Percentiles rank a stretch among this genome's conserved stretches.
Conservation (phyloP, 2,113 vertebrate species). For the Pachyramphus minor region DNA sequence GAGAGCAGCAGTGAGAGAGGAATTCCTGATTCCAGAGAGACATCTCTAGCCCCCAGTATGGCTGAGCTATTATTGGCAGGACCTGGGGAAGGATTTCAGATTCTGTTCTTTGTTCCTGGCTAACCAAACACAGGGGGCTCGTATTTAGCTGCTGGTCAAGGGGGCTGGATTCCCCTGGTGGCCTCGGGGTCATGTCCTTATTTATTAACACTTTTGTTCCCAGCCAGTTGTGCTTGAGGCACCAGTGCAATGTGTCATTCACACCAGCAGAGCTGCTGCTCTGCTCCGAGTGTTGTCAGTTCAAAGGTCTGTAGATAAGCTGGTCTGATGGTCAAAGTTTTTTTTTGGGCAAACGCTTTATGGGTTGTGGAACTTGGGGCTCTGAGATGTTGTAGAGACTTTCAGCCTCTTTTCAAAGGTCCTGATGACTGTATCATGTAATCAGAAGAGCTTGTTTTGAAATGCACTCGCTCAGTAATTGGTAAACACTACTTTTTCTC, state of each 20-base stretch:
- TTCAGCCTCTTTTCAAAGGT: slow-evolving; percentile 30
- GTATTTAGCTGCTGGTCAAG: background rate
- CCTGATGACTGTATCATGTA: background rate
- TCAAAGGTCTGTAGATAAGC: slow-evolving; percentile 7
- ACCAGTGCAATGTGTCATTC: background rate
- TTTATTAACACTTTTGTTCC: slow-evolving; percentile 15
- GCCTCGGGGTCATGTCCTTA: background rate
- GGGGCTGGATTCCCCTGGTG: background rate
- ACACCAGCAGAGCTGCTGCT: background rate
- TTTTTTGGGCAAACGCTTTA: background rate
- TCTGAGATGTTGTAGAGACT: background rate
- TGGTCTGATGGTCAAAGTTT: slow-evolving; percentile 14
- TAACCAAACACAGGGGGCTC: background rate
- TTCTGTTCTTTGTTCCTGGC: slow-evolving; percentile 7
- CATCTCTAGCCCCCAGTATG: background rate
- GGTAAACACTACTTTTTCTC: background rate
- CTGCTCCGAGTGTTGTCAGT: background rate
- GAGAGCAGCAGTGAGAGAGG: background rate
- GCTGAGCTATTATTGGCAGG: background rate
- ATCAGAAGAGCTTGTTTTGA: background rate
- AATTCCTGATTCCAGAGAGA: background rate
- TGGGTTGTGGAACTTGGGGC: slow-evolving; percentile 14
- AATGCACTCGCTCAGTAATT: background rate
- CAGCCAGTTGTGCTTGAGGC: background rate
- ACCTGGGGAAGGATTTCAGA: background rate